Evolutionary conservation across 2,113 vertebrate genomes (phyloP), one percentile per base, ranked within the genome.

Genomic region (Cyphomyrus plagiostoma): DNA sequence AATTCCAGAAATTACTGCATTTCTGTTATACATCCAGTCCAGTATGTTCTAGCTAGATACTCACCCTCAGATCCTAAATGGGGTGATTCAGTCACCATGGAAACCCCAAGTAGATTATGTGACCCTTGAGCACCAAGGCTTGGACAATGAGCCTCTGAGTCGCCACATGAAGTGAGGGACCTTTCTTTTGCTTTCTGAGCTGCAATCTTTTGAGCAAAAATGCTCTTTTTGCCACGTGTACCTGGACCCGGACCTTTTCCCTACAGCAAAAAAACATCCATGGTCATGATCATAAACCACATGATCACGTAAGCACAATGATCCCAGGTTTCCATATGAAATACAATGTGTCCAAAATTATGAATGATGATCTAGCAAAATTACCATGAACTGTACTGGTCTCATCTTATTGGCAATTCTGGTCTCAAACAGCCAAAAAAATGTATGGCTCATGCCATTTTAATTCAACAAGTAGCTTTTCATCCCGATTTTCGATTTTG

Each of bases 171-270:
- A 0, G 62, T 53, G 3, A 39, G n/a, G 66, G 88, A 91, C 52
- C 88, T 93, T 90, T 96, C 96, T 89, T 94, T 93, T 1, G 93
- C 90, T 90, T 93, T 97, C 92, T 96, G 97, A 30, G 96, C 96
- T 92, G 97, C 97, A 92, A 98, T 97, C 92, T 99, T 97, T 86
- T 96, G 96, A 19, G 98, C 98, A 95, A 99, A 99, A 92, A 99
- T 98, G 89, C 98, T 99, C 94, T 93, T 97, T 92, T 94, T 97
- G 74, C 93, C 96, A 93, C 93, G 93, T 74, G 90, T 45, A 17
- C 89, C 91, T 3, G 91, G 90, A 74, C 45, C 91, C 4, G 91
- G 90, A 83, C 49, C 66, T n/a, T 92, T 92, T 19, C 80, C 89
- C 94, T 94, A 52, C 9, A 89, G 83, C 21, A 2, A 23, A 30